Evolutionary conservation across 2,113 vertebrate genomes (phyloP).

Genomic region (Leptocoma aspasia): DNA sequence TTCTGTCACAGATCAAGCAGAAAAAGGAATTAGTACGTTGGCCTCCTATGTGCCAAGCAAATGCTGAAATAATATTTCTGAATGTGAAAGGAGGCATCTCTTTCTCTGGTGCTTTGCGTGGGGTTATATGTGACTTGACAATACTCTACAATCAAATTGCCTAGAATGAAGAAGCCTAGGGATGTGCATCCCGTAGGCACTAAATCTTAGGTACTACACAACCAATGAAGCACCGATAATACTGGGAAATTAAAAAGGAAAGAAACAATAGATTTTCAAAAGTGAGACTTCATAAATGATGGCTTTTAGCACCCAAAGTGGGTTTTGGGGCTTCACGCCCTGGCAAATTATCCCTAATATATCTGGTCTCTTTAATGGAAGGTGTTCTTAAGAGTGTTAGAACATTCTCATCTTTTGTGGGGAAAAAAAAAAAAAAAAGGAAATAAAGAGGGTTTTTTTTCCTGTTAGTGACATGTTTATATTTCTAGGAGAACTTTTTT

Average conservation of each 20-base stretch:
- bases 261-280: neutral
- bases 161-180: neutral
- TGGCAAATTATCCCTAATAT: neutral
- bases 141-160: neutral
- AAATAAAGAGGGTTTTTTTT: neutral
- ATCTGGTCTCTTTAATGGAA: neutral
- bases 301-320: neutral
- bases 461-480: neutral
- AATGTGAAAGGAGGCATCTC: neutral
- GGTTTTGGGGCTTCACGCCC: neutral
- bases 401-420: neutral
- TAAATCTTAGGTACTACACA: neutral
- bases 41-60: accelerated
- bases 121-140: neutral
- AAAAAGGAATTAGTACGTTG: neutral
- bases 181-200: neutral
- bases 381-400: neutral
- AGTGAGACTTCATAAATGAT: neutral
- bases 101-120: neutral
- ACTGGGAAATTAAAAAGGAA: neutral
- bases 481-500: neutral
- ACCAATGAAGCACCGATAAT: neutral
- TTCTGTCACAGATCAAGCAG: neutral
- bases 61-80: neutral
- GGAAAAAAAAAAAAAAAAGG: neutral